Percentiles rank a stretch among this genome's conserved stretches.
Evolutionary conservation across 1,140 invertebrate genomes (phyloP).

Genomic region (Semibalanus balanoides): DNA sequence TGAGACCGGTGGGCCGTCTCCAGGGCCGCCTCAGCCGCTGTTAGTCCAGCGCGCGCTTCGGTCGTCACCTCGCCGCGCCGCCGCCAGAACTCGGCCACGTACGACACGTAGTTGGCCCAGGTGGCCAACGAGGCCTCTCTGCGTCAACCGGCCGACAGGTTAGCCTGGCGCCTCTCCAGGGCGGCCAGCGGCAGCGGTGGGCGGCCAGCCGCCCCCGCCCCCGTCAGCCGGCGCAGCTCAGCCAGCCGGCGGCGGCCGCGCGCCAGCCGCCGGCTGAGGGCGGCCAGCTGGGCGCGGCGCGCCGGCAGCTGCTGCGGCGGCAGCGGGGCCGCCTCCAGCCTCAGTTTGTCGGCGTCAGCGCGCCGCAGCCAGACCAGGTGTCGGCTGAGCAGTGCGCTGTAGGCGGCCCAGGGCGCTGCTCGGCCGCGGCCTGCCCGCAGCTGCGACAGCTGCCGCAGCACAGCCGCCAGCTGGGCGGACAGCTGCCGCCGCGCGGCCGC

Average conservation of each 20-base stretch:
- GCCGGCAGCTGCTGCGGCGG: neutral
- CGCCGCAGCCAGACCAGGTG: neutral
- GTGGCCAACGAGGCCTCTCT: too few relatives aligned
- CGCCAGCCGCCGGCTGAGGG: neutral
- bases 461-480: neutral
- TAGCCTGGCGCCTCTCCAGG: neutral
- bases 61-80: neutral
- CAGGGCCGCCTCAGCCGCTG: neutral
- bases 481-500: neutral
- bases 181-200: neutral
- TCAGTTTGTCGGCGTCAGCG: neutral
- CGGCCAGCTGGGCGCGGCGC: neutral
- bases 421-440: neutral
- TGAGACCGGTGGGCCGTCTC: too few relatives aligned
- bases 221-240: neutral
- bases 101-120: neutral
- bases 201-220: too few relatives aligned
- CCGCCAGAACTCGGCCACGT: neutral
- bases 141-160: neutral
- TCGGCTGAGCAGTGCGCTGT: neutral
- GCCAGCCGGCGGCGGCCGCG: neutral
- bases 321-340: neutral
- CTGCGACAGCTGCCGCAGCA: neutral
- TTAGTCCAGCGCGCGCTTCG: neutral
- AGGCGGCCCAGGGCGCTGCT: neutral